Conservation (phyloP, 2,113 vertebrate species). For the Pituophis catenifer region DNA sequence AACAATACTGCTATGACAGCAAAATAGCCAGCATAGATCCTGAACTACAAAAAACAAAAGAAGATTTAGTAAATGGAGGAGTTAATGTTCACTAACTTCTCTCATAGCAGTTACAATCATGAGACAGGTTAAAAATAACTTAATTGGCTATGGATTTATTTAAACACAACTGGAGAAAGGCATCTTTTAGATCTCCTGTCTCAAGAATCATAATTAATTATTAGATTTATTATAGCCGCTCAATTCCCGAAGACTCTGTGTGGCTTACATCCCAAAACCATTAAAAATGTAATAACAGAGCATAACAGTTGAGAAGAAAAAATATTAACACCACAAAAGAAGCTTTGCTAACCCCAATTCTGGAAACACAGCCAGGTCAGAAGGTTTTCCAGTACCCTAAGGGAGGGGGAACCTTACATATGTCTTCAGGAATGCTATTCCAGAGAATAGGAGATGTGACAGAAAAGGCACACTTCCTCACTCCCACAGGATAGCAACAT, state of each 20-base stretch:
- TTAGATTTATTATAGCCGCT: neutral
- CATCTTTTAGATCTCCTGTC: neutral
- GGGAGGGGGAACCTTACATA: neutral
- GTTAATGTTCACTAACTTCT: neutral
- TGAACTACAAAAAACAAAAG: conserved; percentile 75
- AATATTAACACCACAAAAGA: neutral
- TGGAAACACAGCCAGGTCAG: neutral
- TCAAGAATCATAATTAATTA: neutral
- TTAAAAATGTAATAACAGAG: neutral
- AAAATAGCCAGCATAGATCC: conserved; percentile 90
- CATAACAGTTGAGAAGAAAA: neutral
- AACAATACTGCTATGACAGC: conserved; percentile 82
- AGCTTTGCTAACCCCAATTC: neutral
- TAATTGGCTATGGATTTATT: neutral
- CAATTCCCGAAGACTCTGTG: neutral
- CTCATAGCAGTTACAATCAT: neutral
- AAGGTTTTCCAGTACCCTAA: neutral
- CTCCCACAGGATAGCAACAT: neutral
- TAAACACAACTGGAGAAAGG: neutral
- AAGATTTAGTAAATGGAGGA: neutral
- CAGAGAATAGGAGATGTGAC: neutral
- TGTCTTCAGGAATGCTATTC: neutral
- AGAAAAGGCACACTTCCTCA: neutral
- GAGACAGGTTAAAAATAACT: neutral
- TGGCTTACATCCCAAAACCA: neutral